A percentile compares a stretch with the other conserved stretches of the same genome.
phyloP scores from a whole-genome alignment of 2,888 invertebrate species.

The Quadroppia sp. region DNA sequence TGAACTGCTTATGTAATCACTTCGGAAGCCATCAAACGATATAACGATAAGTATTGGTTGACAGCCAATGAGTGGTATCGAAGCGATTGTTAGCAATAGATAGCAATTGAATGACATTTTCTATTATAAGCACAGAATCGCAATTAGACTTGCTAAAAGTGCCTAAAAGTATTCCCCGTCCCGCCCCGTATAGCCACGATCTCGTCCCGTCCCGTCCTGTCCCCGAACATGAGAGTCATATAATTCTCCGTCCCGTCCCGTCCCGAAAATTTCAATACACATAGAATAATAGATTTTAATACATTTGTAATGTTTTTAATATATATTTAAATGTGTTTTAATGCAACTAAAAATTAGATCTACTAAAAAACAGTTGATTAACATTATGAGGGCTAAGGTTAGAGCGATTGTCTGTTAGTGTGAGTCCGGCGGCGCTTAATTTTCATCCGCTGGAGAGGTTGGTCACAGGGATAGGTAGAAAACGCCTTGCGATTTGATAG shows the following conservation, averaged over 20 bases:
- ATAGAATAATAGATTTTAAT: no score
- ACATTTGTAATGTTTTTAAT: not conserved
- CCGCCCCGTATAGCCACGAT: no score
- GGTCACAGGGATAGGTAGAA: not conserved
- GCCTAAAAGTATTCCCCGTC: no score
- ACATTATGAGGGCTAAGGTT: not conserved
- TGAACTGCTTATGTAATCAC: slow-evolving; percentile 51
- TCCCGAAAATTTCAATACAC: no score
- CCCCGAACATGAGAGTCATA: no score
- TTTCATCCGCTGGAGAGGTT: not conserved
- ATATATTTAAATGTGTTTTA: not conserved
- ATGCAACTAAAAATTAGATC: not conserved
- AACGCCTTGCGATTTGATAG: not conserved
- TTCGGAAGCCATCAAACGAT: slow-evolving; percentile 54
- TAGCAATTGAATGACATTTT: no score
- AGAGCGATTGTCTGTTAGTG: not conserved
- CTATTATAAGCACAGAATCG: no score
- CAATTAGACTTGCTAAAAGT: no score
- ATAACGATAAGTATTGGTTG: slow-evolving; percentile 50
- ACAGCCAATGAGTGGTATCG: not conserved
- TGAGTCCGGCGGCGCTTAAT: not conserved
- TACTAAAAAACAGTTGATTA: not conserved
- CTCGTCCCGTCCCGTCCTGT: no score
- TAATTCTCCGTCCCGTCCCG: no score
- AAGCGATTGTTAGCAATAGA: no score